Conservation (phyloP, 2,113 vertebrate genomes). For the Cercopithecus mona region DNA sequence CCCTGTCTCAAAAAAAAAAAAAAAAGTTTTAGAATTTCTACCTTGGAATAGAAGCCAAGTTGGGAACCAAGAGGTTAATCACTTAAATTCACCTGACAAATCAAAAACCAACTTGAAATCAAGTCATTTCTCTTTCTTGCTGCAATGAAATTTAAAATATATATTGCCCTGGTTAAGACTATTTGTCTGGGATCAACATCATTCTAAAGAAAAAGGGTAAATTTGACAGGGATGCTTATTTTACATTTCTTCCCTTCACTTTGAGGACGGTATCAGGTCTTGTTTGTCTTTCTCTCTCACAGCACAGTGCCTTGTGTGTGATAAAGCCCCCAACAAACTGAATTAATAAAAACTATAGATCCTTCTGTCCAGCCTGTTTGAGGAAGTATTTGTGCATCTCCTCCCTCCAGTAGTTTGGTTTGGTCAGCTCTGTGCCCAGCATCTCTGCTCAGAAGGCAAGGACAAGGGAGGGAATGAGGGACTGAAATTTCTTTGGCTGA, state of each 20-base stretch:
- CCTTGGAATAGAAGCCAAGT: conserved; percentile 29
- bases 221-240: neutral
- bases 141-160: neutral
- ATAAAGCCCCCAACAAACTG: neutral
- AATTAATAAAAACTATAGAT: neutral
- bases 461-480: neutral
- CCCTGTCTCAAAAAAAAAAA: no score
- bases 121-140: neutral
- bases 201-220: neutral
- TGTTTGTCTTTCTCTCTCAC: neutral
- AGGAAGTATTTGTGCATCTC: neutral
- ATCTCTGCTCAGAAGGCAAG: neutral
- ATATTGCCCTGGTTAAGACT: neutral
- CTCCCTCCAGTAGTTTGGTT: neutral
- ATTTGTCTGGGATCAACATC: neutral
- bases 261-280: neutral
- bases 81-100: neutral
- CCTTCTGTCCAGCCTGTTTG: neutral
- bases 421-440: neutral
- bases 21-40: neutral
- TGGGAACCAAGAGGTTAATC: neutral
- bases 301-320: neutral
- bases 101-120: conserved; percentile 5
- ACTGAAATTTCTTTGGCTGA: no score
- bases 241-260: neutral